Evolutionary conservation across 1,140 invertebrate genomes (phyloP), one percentile per base, ranked within the genome.

Genomic region (Leptinotarsa defecta): DNA sequence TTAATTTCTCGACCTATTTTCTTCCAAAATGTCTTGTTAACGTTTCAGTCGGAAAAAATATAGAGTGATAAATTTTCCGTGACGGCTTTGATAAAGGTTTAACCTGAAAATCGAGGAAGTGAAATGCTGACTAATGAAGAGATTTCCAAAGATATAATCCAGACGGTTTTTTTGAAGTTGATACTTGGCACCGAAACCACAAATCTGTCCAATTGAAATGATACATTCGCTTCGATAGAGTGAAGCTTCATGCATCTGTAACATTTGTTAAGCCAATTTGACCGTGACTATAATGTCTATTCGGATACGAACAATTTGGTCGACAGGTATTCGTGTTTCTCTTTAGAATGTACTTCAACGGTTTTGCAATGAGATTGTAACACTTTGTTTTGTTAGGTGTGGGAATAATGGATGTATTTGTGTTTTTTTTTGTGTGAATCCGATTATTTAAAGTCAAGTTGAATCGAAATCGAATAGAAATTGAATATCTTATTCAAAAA

Each of bases 171-270:
- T 74, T 74, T 52, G 62, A 74, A 19, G 43, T 27, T 48, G 24
- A 74, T 48, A 48, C 63, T 74, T 74, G 62, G 63, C 24, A 68
- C 62, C 34, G n/a, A 8, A 48, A 67, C 27, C 19, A 27, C 27
- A 67, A 67, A 48, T 74, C 48, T 70, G 68, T 70, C 68, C 34
- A 43, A 43, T 70, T 52, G 68, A 70, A 70, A 70, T 70, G 68
- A 70, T 70, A 70, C 68, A 70, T 70, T 70, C 48, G 68, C 20
- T 70, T 43, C 68, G 34, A 48, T 19, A 27, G 68, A 70, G 48
- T 49, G 48, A 70, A 49, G 34, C 68, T 70, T 70, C 48, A 70
- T 52, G 68, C 62, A 63, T 74, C 52, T 62, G 57, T 65, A 17
- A 74, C 65, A 49, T 69, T 27, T n/a, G 52, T 70, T 57, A 27